Percentiles rank a stretch among this genome's conserved stretches.
Conservation (phyloP, 1,140 invertebrate species). For the Tetragonula clypearis region DNA sequence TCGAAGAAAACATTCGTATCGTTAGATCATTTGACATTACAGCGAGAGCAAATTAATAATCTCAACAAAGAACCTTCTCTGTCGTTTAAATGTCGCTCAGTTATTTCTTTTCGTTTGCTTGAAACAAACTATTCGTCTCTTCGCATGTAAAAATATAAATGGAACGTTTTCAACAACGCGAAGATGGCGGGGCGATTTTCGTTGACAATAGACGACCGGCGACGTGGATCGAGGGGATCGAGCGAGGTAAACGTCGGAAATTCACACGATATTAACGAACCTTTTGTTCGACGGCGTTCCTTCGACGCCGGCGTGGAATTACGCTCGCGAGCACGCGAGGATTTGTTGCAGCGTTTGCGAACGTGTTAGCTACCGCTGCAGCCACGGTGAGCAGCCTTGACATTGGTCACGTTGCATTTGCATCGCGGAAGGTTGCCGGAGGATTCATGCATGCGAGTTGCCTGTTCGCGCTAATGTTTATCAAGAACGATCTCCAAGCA, state of each 20-base stretch:
- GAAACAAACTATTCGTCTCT: not conserved
- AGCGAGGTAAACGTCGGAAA: slow-evolving; percentile 2
- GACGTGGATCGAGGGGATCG: not conserved
- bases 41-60: no score
- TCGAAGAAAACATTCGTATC: no score
- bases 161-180: no score
- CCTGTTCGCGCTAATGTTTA: slow-evolving; percentile 48
- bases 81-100: not conserved
- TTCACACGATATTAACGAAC: slow-evolving; percentile 41
- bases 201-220: not conserved
- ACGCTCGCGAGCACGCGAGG: slow-evolving; percentile 39
- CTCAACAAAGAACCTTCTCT: not conserved
- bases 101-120: not conserved
- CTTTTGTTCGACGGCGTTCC: slow-evolving; percentile 41
- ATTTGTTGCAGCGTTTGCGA: slow-evolving; percentile 58
- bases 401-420: slow-evolving; percentile 69
- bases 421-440: slow-evolving; percentile 60
- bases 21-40: no score
- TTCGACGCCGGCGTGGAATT: slow-evolving; percentile 22
- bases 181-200: not conserved
- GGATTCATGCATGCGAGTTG: slow-evolving; percentile 37
- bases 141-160: no score
- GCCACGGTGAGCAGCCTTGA: slow-evolving; percentile 60
- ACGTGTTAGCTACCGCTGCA: slow-evolving; percentile 34
- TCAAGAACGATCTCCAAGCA: slow-evolving; percentile 12